Conservation (phyloP, 2,113 vertebrate genomes). For the Falcunculus frontatus region DNA sequence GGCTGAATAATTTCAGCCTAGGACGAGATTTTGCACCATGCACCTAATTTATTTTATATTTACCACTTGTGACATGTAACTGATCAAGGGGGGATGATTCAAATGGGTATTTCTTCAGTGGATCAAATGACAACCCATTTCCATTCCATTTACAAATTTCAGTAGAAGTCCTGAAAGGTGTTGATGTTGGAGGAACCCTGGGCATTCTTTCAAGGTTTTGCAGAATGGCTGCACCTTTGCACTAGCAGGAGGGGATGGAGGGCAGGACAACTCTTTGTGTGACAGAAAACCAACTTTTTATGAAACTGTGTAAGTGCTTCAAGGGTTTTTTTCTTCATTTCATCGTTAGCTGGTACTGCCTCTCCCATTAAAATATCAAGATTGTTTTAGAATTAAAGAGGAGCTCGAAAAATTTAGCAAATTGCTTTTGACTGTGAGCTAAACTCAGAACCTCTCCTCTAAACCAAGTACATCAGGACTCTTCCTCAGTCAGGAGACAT, state of each 20-base stretch:
- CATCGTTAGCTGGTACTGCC: not conserved
- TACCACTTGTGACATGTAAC: not conserved
- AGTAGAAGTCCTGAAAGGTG: not conserved
- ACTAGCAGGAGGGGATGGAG: not conserved
- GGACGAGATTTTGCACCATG: not conserved
- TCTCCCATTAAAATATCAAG: not conserved
- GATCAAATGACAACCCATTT: not conserved
- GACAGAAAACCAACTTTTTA: not conserved
- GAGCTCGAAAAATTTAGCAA: not conserved
- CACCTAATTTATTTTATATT: not conserved
- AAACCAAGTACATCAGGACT: fast-evolving
- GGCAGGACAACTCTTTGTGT: not conserved
- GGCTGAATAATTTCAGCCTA: not conserved
- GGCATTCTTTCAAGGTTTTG: not conserved
- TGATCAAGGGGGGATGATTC: too few relatives aligned
- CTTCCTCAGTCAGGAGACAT: not conserved
- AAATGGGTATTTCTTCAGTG: not conserved
- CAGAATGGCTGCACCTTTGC: not conserved
- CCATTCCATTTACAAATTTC: not conserved
- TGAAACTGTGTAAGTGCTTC: not conserved
- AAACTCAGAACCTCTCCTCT: not conserved
- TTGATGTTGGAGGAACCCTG: not conserved
- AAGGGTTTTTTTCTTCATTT: not conserved
- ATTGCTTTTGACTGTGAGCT: not conserved
- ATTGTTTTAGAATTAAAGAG: not conserved